phyloP scores from a whole-genome alignment of 2,113 vertebrate species.

The Nothobranchius kuhntae region DNA sequence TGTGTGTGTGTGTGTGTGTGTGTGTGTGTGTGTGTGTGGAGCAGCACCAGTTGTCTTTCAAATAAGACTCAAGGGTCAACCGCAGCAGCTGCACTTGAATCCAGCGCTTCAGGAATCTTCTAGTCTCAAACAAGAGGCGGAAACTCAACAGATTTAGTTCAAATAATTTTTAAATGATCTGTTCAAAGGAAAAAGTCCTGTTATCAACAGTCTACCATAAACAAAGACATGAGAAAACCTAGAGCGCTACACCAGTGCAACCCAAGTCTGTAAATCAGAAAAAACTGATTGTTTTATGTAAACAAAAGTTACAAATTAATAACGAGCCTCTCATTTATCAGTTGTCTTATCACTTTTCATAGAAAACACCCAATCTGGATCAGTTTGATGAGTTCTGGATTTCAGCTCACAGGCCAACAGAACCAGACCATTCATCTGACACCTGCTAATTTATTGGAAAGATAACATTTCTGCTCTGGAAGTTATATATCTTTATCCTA shows the following conservation, averaged over 20 bases:
- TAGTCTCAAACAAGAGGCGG: neutral
- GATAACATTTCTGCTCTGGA: too few relatives aligned
- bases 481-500: too few relatives aligned
- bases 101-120: slow-evolving; percentile 44
- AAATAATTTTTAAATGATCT: neutral
- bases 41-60: slow-evolving; percentile 50
- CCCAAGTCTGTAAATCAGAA: neutral
- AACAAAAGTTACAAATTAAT: too few relatives aligned
- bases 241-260: neutral
- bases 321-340: too few relatives aligned
- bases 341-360: too few relatives aligned
- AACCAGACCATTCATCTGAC: too few relatives aligned
- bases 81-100: slow-evolving; percentile 52
- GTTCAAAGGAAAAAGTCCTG: neutral
- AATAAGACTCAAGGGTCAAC: neutral
- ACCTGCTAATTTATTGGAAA: too few relatives aligned
- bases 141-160: neutral
- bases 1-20: slow-evolving; percentile 15
- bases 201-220: too few relatives aligned
- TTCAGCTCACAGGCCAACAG: too few relatives aligned
- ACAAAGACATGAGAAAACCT: neutral
- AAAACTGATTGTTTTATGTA: neutral
- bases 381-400: too few relatives aligned
- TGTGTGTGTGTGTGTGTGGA: neutral
- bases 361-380: too few relatives aligned